A percentile compares a stretch with the other conserved stretches of the same genome.
phyloP scores from a whole-genome alignment of 2,888 invertebrate genomes.

The Drosophila heteroneura region DNA sequence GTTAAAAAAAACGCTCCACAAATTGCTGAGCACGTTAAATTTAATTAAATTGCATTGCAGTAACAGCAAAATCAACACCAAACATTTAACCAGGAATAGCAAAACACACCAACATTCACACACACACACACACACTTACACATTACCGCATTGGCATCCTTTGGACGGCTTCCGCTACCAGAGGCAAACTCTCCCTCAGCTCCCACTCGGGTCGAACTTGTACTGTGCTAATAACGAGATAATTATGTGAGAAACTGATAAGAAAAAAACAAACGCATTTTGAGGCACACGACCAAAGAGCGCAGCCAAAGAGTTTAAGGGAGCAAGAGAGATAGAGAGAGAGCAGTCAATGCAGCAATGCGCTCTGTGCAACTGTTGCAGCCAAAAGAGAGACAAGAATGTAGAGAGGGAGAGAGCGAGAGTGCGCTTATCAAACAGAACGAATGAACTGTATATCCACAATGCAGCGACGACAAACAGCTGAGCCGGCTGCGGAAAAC shows the following conservation, averaged over 20 bases:
- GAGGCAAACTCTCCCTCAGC: slow-evolving; percentile 8
- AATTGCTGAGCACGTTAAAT: slow-evolving; percentile 39
- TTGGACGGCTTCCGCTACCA: slow-evolving; percentile 30
- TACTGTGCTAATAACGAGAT: slow-evolving; percentile 64
- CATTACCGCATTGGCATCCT: slow-evolving; percentile 32
- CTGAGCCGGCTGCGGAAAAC: slow-evolving; percentile 44
- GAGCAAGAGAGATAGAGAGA: slow-evolving; percentile 5
- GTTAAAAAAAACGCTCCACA: slow-evolving; percentile 9
- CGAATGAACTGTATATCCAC: slow-evolving; percentile 7
- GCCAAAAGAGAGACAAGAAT: slow-evolving; percentile 5
- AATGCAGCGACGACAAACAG: slow-evolving; percentile 43
- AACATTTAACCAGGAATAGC: slow-evolving; percentile 19
- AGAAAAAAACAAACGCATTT: slow-evolving; percentile 35
- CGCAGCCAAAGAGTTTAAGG: slow-evolving; percentile 6
- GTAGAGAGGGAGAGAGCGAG: background rate
- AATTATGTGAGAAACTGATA: slow-evolving; percentile 57
- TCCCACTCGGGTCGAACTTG: slow-evolving; percentile 27
- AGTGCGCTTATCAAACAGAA: background rate
- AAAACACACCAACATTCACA: slow-evolving; percentile 5
- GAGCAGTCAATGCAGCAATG: slow-evolving; percentile 30
- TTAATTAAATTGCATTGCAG: slow-evolving; percentile 48
- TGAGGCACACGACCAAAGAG: slow-evolving; percentile 43
- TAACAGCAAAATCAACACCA: slow-evolving; percentile 51
- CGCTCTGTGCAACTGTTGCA: slow-evolving; percentile 48
- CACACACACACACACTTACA: slow-evolving; percentile 1